Evolutionary conservation across 2,797 vertebrate species (phyloP).

Genomic region (Taenioides sp.): DNA sequence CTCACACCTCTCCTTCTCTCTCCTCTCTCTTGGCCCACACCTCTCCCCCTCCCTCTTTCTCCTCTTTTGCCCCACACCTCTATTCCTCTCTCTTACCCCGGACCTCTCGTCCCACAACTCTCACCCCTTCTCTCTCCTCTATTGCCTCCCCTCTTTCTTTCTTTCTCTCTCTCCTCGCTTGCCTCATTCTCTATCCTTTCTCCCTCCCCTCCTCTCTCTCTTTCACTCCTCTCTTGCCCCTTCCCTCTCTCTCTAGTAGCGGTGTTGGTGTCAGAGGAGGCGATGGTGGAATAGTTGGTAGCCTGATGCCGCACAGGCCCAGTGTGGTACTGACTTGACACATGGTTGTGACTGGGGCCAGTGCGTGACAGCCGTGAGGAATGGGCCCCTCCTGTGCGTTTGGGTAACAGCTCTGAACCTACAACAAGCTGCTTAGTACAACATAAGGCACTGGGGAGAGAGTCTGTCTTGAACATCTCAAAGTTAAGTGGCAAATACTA

Average conservation of each 20-base stretch:
- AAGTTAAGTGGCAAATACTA: constrained; percentile 25
- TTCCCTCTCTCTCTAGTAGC: constrained; percentile 8
- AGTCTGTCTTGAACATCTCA: not conserved
- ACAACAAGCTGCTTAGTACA: constrained; percentile 22
- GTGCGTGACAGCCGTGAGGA: constrained; percentile 57
- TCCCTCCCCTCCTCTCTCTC: not conserved
- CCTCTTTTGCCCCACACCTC: not conserved
- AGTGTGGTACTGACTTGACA: constrained; percentile 49
- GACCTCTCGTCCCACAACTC: not conserved
- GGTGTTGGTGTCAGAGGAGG: constrained; percentile 48
- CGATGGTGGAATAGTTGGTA: constrained; percentile 56
- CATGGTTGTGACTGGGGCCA: constrained; percentile 56
- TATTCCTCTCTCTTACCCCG: not conserved
- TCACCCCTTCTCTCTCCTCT: not conserved
- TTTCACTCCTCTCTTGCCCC: no score
- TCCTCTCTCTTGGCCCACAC: not conserved
- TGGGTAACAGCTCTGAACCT: constrained; percentile 34
- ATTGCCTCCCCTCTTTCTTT: not conserved
- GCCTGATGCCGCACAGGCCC: constrained; percentile 44
- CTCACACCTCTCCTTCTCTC: not conserved
- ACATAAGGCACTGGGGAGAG: constrained; percentile 28
- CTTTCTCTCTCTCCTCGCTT: not conserved
- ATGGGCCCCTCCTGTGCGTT: constrained; percentile 36
- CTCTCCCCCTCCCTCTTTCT: not conserved
- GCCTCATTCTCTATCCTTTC: no score